Percentiles rank a stretch among this genome's conserved stretches.
These are phyloP conservation scores for Nemoura dubitans DNA, from an alignment of 2,888 invertebrate genomes.

Conservation along the genomic window DNA sequence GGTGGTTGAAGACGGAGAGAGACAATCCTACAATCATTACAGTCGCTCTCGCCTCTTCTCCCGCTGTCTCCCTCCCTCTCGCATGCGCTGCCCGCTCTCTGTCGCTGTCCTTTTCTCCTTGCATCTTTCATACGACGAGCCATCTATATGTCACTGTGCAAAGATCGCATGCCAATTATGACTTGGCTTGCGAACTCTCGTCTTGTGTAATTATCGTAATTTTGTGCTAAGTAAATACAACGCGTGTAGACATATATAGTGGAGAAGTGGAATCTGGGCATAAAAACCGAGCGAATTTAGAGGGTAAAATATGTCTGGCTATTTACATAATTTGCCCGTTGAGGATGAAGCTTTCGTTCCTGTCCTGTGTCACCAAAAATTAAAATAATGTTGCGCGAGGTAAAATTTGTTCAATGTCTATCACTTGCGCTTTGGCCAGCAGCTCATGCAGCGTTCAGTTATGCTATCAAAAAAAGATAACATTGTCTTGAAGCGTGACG, in stretches of 20 bases:
- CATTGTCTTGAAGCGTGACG: no score
- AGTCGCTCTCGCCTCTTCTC: background rate
- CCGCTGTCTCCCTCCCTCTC: background rate
- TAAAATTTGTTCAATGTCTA: no score
- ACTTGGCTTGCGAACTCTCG: background rate
- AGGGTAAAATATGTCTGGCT: no score
- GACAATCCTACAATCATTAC: constrained; percentile 29
- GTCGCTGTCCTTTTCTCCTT: background rate
- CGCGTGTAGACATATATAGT: background rate
- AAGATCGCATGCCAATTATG: background rate
- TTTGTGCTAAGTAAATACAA: background rate
- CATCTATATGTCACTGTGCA: background rate
- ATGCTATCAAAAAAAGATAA: no score
- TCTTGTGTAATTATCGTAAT: background rate
- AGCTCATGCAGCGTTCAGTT: no score
- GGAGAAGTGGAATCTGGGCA: background rate
- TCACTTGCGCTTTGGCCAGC: no score
- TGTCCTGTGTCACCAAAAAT: no score
- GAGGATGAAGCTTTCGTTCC: no score
- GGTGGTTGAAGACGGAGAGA: constrained; percentile 38
- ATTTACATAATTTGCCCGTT: no score
- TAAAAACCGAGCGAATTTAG: no score
- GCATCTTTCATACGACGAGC: background rate
- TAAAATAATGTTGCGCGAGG: no score
- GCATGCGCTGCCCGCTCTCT: background rate